Conservation (phyloP, 2,797 vertebrate species). For the Catamblyrhynchus diadema region DNA sequence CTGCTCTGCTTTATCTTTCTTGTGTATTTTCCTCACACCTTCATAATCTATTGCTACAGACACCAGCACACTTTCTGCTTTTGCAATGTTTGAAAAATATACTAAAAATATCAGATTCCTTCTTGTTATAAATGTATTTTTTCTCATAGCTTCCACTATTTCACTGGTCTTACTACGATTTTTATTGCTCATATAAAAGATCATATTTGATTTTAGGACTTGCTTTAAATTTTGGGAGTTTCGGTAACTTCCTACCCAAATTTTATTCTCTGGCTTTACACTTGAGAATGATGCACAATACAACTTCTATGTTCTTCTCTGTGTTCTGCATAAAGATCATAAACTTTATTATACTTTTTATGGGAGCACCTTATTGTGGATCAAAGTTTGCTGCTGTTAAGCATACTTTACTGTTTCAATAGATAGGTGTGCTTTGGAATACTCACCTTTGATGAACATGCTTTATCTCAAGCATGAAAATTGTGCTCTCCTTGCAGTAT, state of each 20-base stretch:
- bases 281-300: neutral
- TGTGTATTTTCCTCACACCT: neutral
- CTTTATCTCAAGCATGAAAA: neutral
- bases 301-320: neutral
- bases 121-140: neutral
- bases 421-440: neutral
- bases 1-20: neutral
- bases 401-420: neutral
- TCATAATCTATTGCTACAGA: neutral
- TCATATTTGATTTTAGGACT: neutral
- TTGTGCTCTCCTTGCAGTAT: neutral
- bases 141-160: neutral
- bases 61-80: neutral
- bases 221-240: neutral
- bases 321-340: neutral
- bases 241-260: neutral
- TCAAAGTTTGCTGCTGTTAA: neutral
- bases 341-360: neutral
- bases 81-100: neutral
- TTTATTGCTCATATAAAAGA: neutral
- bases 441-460: neutral
- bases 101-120: neutral
- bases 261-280: neutral
- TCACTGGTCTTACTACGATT: neutral
- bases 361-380: neutral